Conservation (phyloP, 2,888 invertebrate species). For the Idaea dimidiata region DNA sequence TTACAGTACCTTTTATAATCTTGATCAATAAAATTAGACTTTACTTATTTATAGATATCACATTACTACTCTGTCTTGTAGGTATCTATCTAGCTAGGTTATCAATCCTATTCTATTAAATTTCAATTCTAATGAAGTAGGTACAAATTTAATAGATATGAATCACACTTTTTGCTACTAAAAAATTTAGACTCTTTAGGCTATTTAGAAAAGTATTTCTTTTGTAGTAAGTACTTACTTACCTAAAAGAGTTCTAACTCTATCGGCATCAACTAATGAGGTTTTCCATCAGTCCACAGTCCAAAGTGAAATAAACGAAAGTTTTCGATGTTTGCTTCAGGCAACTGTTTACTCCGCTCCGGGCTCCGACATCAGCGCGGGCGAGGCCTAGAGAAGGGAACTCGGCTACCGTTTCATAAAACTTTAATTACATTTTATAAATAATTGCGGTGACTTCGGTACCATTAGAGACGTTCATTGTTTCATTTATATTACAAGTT, state of each 20-base stretch:
- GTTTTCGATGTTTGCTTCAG: conserved; percentile 58
- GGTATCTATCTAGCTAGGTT: no score
- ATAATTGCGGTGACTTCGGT: neutral
- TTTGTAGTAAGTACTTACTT: neutral
- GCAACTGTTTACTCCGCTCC: conserved; percentile 27
- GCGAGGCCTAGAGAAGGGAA: neutral
- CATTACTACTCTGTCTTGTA: no score
- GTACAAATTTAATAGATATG: no score
- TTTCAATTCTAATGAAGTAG: no score
- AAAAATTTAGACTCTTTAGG: no score
- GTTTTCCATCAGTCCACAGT: conserved; percentile 46
- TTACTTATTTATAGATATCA: no score
- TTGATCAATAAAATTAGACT: no score
- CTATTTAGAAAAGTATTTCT: no score
- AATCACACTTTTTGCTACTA: no score
- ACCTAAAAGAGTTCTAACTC: neutral
- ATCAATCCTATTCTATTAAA: no score
- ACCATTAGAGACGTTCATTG: neutral
- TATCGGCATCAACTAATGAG: conserved; percentile 52
- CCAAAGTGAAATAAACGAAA: conserved; percentile 48
- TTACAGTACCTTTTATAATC: no score
- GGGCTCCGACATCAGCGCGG: conserved; percentile 14
- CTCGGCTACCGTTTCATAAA: neutral
- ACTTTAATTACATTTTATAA: neutral
- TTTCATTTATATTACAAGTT: neutral